Evolutionary conservation across 2,888 invertebrate genomes (phyloP).

Genomic region (Saturnia japonica): DNA sequence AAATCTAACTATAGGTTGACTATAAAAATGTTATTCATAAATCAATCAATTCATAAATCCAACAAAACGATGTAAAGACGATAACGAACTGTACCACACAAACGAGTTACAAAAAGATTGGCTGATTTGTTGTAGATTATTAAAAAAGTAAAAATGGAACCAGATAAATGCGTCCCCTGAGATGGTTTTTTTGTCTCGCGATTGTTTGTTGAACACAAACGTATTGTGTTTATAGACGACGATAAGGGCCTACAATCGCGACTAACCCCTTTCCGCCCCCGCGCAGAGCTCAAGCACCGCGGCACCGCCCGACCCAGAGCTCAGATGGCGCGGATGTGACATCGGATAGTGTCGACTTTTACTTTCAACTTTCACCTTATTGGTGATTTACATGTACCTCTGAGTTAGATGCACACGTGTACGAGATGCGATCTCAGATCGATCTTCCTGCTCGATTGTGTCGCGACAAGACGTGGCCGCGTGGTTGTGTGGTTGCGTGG

Average conservation of each 20-base stretch:
- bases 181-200: slow-evolving; percentile 61
- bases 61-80: slow-evolving; percentile 58
- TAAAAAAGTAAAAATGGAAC: slow-evolving; percentile 57
- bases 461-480: slow-evolving; percentile 52
- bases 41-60: slow-evolving; percentile 58
- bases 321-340: slow-evolving; percentile 58
- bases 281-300: not conserved
- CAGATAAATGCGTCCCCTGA: slow-evolving; percentile 55
- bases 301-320: not conserved
- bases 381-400: slow-evolving; percentile 70
- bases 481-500: slow-evolving; percentile 63
- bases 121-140: slow-evolving; percentile 70
- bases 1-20: slow-evolving; percentile 8
- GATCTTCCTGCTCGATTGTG: slow-evolving; percentile 65
- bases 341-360: slow-evolving; percentile 64
- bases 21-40: slow-evolving; percentile 42
- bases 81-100: slow-evolving; percentile 54
- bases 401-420: slow-evolving; percentile 42
- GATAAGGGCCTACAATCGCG: slow-evolving; percentile 63
- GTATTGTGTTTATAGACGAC: slow-evolving; percentile 55
- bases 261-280: slow-evolving; percentile 57
- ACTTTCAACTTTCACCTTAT: slow-evolving; percentile 81
- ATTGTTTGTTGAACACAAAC: slow-evolving; percentile 61
- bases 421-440: slow-evolving; percentile 48
- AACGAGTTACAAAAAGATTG: slow-evolving; percentile 62